phyloP scores from a whole-genome alignment of 1,140 invertebrate species.

The Vollenhovia emeryi region DNA sequence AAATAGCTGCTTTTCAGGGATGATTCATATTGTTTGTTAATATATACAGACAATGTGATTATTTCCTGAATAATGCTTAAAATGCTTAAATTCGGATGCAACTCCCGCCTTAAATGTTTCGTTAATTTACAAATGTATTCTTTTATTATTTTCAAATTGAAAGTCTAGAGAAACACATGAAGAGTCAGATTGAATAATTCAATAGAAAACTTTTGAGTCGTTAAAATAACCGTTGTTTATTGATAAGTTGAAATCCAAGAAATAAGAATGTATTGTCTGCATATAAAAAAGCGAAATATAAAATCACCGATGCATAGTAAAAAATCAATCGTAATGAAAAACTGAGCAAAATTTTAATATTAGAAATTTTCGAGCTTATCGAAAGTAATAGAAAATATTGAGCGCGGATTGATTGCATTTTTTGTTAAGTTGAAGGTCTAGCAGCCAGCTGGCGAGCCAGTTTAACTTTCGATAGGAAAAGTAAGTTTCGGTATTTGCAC shows the following conservation, averaged over 20 bases:
- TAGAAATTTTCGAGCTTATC: background rate
- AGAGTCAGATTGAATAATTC: background rate
- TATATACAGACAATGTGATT: background rate
- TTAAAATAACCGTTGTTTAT: background rate
- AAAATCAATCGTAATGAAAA: background rate
- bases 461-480: conserved; percentile 16
- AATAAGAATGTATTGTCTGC: background rate
- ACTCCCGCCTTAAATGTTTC: background rate
- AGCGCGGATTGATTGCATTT: background rate
- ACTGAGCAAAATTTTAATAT: conserved; percentile 1
- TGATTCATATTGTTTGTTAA: background rate
- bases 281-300: background rate
- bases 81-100: background rate
- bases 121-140: background rate
- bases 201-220: background rate
- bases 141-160: background rate
- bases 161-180: background rate
- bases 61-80: background rate
- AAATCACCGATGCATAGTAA: background rate
- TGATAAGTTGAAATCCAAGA: background rate
- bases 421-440: conserved; percentile 15
- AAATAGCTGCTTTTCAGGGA: background rate
- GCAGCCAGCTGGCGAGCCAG: background rate
- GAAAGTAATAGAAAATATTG: background rate
- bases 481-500: conserved; percentile 22